Evolutionary conservation across 2,888 invertebrate genomes (phyloP).

Genomic region (Platycheirus albimanus): DNA sequence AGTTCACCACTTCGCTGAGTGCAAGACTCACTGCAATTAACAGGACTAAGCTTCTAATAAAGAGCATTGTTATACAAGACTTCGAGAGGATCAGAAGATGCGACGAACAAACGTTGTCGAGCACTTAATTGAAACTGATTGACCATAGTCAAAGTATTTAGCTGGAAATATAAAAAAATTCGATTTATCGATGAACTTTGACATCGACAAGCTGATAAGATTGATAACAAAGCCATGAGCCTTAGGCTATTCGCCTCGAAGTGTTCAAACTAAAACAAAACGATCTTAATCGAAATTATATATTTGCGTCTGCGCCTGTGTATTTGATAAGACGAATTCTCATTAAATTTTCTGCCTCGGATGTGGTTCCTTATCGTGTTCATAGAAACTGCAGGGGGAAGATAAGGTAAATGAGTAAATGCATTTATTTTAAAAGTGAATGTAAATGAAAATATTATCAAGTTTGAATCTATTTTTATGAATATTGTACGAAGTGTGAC

Average conservation of each 20-base stretch:
- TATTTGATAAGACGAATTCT: constrained; percentile 32
- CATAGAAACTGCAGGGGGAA: constrained; percentile 5
- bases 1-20: constrained; percentile 76
- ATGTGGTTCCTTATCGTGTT: constrained; percentile 26
- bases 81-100: not conserved
- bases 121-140: constrained; percentile 57
- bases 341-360: constrained; percentile 8
- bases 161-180: constrained; percentile 20
- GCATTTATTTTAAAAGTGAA: constrained; percentile 20
- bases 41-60: constrained; percentile 61
- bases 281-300: not conserved
- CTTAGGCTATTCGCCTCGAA: constrained; percentile 20
- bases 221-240: constrained; percentile 47
- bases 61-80: constrained; percentile 28
- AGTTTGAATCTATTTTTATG: too few relatives aligned
- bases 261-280: not conserved
- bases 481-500: too few relatives aligned
- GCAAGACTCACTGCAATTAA: constrained; percentile 70
- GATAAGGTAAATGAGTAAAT: constrained; percentile 18
- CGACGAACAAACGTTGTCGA: constrained; percentile 54
- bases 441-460: constrained; percentile 15
- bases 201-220: constrained; percentile 36
- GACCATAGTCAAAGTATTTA: constrained; percentile 10
- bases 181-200: constrained; percentile 44
- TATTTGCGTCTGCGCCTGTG: constrained; percentile 6